These are phyloP conservation scores for Abrostola tripartita DNA, from an alignment of 2,888 invertebrate genomes.

Conservation along the genomic window DNA sequence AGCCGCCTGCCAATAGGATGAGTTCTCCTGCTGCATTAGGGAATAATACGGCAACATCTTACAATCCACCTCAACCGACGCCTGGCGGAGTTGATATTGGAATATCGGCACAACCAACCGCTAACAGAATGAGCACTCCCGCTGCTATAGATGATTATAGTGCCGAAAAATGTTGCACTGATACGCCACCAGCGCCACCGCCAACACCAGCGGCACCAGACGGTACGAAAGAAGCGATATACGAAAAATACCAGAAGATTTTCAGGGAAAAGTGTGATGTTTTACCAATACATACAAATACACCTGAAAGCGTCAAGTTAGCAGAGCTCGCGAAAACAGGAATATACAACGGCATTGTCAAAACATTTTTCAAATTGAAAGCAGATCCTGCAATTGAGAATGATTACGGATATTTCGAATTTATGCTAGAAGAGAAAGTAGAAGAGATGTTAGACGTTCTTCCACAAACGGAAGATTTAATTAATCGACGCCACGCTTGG, in stretches of 20 bases:
- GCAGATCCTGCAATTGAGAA: slow-evolving; percentile 62
- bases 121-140: background rate
- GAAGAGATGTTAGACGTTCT: slow-evolving; percentile 68
- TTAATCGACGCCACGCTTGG: slow-evolving; percentile 53
- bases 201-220: slow-evolving; percentile 6
- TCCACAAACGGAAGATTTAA: slow-evolving; percentile 64
- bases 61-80: background rate
- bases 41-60: no score
- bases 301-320: slow-evolving; percentile 51
- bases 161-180: slow-evolving; percentile 5
- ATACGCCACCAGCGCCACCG: background rate
- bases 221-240: slow-evolving; percentile 44
- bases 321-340: slow-evolving; percentile 59
- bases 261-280: slow-evolving; percentile 62
- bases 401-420: slow-evolving; percentile 65
- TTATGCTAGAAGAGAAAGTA: slow-evolving; percentile 67
- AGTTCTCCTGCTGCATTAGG: no score
- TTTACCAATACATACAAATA: slow-evolving; percentile 61
- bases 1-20: no score
- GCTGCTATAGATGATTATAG: background rate
- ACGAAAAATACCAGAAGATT: slow-evolving; percentile 57
- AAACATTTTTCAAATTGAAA: slow-evolving; percentile 64
- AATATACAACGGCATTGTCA: slow-evolving; percentile 66
- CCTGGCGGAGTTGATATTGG: no score
- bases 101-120: background rate